Evolutionary conservation across 1,140 invertebrate genomes (phyloP), one percentile per base, ranked within the genome.

Genomic region (Asbolus verrucosus): DNA sequence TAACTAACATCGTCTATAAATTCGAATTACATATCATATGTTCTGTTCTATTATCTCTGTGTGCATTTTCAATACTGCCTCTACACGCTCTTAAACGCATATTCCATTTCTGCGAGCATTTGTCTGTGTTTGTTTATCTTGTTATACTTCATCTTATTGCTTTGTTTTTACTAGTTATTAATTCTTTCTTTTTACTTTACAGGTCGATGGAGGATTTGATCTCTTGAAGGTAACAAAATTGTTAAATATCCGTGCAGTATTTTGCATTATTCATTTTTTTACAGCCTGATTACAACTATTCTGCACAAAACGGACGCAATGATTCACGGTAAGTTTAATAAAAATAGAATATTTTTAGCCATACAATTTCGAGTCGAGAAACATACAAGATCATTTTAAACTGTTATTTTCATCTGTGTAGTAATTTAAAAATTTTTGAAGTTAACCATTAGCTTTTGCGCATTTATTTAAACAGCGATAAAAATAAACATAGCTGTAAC

Each of bases 41-140:
- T 6, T 50, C 43, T 50, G 9, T 50, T 21, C 43, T 50, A 11
- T n/a, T 27, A 19, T 50, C 46, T 54, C 27, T 50, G 33, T 54
- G 21, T 54, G 11, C 11, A 30, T 54, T 54, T 54, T 36, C 33
- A 36, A 36, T 4, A n/a, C 46, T 54, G 46, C 46, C 9, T 54
- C 9, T 54, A 54, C 46, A 54, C 21, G 16, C 11, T 36, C 33
- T 54, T 54, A 30, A 24, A 54, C 11, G 21, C 46, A 54, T 54
- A n/a, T 27, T 27, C 27, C 46, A 54, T 54, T 27, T 54, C 21
- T 54, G 11, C 46, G 46, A 13, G 46, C 46, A 54, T 54, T 54
- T 54, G 46, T 54, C 46, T 54, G 6, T 14, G 46, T 54, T 14
- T 54, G 21, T 43, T 14, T 43, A n/a, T 36, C 33, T 43, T 43